Evolutionary conservation across 2,113 vertebrate genomes (phyloP).

Genomic region (Petromus typicus): DNA sequence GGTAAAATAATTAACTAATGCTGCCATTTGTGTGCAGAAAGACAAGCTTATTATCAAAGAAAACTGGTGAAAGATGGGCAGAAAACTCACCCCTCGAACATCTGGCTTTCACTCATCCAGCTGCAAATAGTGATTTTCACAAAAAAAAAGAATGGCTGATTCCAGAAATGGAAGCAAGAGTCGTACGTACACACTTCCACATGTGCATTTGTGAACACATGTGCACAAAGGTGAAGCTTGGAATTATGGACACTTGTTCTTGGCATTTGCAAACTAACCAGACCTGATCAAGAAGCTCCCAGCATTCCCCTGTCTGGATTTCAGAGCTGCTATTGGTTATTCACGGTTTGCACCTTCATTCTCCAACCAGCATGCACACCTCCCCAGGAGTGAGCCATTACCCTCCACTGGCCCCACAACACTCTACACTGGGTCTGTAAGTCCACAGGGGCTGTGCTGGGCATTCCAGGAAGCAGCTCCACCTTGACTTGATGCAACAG

Average conservation of each 20-base stretch:
- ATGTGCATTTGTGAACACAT: background rate
- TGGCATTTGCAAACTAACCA: background rate
- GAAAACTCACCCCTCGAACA: background rate
- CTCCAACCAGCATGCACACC: background rate
- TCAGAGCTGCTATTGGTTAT: background rate
- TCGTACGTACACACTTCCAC: background rate
- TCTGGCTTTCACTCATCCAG: background rate
- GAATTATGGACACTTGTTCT: background rate
- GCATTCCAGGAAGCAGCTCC: background rate
- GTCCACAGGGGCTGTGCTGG: background rate
- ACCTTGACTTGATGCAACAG: background rate
- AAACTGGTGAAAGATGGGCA: background rate
- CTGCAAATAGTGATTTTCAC: background rate
- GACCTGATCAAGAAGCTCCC: background rate
- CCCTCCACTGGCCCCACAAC: fast-evolving
- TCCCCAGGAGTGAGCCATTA: too few relatives aligned
- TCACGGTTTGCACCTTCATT: background rate
- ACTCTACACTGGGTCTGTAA: background rate
- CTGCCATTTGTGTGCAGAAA: background rate
- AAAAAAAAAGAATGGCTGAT: background rate
- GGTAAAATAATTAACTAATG: background rate
- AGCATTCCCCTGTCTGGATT: background rate
- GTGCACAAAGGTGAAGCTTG: background rate
- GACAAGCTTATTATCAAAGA: background rate
- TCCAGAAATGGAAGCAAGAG: background rate